phyloP scores from a whole-genome alignment of 2,888 invertebrate species.

The Patella pellucida region DNA sequence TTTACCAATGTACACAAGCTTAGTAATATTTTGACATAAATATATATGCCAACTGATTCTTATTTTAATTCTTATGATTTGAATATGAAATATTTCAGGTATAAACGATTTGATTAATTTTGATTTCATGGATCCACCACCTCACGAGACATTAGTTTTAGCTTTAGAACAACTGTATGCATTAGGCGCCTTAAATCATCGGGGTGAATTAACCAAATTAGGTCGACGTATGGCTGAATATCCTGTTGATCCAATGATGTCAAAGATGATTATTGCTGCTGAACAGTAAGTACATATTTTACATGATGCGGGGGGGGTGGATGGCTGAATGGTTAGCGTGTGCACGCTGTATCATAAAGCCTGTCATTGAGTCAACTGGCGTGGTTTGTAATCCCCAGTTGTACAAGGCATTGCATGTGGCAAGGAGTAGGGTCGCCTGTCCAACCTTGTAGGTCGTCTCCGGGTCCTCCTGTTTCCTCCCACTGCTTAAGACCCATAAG shows the following conservation, averaged over 20 bases:
- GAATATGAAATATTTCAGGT: constrained; percentile 73
- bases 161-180: constrained; percentile 98
- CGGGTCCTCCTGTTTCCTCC: no score
- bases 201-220: constrained; percentile 95
- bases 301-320: no score
- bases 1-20: no score
- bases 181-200: constrained; percentile 95
- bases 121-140: constrained; percentile 98
- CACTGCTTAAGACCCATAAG: no score
- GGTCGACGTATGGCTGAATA: constrained; percentile 99
- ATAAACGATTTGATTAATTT: constrained; percentile 98
- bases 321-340: no score
- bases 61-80: background rate
- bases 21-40: no score
- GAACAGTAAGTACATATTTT: constrained; percentile 81
- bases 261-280: constrained; percentile 96
- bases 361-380: no score
- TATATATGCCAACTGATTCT: background rate
- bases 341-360: no score
- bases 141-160: constrained; percentile 75
- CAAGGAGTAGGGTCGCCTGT: no score
- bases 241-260: constrained; percentile 98
- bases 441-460: no score
- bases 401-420: no score
- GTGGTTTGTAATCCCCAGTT: no score